Evolutionary conservation across 37 sponge, comb jelly and placozoan species (phyloP), one percentile per base, ranked within the genome.

Genomic region (Chondrosia reniformis): DNA sequence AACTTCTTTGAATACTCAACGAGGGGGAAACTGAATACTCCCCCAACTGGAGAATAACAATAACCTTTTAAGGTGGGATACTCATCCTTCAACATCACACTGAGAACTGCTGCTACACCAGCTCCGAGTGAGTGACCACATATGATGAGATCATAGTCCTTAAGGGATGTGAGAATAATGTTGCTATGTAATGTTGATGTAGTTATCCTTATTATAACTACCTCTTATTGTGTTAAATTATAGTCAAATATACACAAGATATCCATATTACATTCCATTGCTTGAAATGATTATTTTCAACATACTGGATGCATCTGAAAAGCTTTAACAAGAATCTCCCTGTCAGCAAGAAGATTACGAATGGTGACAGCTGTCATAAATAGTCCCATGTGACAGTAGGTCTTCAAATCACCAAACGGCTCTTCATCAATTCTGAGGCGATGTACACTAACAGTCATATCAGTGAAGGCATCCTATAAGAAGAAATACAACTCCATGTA

Each of bases 11-110:
- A 67, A 67, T 84, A 77, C 31, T 72, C 38, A n/a, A 77, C 77
- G 8, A 84, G 55, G 28, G 84, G 78, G 34, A 57, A 77, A 36
- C 58, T 71, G 78, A 19, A 76, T 31, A 34, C 46, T 37, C 79
- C 77, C 13, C 87, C 87, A 22, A 81, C 77, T 33, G 87, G 82
- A 28, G 87, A 87, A 55, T 63, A 81, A 62, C 73, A 67, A 43
- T 69, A 87, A 64, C 87, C 81, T 59, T 22, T 25, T 0, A 86
- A 44, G 15, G 55, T 61, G 28, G 66, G 67, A 40, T 49, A 86
- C 25, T 65, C 19, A 9, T 45, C 75, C 28, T 54, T 32, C 36
- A 86, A 55, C 55, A 86, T 36, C 19, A 86, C 30, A 33, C 77
- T 52, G 25, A 83, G 83, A 13, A 78, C 67, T 55, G 78, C 75